Conservation (phyloP, 2,797 vertebrate genomes). For the Hippopotamyrus pictus region DNA sequence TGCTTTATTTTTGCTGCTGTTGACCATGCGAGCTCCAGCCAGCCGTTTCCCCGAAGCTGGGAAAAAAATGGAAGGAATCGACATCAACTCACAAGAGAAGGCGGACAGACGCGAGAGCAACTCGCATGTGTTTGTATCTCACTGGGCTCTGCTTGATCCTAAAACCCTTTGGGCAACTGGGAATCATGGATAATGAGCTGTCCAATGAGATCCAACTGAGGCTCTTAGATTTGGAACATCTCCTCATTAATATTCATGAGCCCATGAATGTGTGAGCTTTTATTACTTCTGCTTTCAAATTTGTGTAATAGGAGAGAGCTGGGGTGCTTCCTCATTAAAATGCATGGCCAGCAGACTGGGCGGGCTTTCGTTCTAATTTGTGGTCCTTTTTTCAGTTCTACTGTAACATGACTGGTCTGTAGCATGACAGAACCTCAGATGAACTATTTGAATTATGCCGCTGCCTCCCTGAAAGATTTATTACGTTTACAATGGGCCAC, state of each 20-base stretch:
- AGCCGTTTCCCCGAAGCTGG: not conserved
- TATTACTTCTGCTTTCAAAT: not conserved
- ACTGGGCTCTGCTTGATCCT: not conserved
- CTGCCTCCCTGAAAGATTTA: constrained; percentile 13
- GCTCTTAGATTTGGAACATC: not conserved
- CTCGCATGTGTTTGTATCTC: not conserved
- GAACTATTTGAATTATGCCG: constrained; percentile 1
- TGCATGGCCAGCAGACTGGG: not conserved
- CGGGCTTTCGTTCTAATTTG: not conserved
- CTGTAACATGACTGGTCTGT: not conserved
- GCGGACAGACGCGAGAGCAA: not conserved
- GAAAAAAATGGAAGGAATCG: not conserved
- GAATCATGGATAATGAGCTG: not conserved
- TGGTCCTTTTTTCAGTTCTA: not conserved
- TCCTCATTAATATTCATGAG: constrained; percentile 2
- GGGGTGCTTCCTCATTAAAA: not conserved
- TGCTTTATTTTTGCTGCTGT: not conserved
- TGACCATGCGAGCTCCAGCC: not conserved
- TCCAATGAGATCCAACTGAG: constrained; percentile 5
- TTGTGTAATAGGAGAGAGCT: not conserved
- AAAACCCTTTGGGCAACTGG: not conserved
- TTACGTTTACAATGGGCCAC: constrained; percentile 5
- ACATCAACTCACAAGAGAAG: not conserved
- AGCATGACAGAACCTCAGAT: not conserved
- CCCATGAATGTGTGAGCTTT: not conserved